Conservation (phyloP, 2,113 vertebrate genomes). For the Australoheros scitulus region DNA sequence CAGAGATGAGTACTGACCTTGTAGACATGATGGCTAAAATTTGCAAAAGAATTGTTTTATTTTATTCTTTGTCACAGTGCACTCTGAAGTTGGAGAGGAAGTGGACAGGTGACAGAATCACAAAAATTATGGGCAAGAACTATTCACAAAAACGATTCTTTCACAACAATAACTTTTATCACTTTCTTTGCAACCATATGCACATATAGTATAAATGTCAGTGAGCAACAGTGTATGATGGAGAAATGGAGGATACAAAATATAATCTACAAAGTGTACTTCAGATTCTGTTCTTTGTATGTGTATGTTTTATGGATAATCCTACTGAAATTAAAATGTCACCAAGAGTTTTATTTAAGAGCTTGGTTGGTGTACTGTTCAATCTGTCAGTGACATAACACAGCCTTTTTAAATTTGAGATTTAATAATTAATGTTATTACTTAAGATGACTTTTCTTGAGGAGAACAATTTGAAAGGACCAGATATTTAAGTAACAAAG, state of each 20-base stretch:
- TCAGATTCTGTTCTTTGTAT: neutral
- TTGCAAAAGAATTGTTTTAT: neutral
- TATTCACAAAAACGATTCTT: neutral
- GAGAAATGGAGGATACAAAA: neutral
- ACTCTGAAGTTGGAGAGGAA: neutral
- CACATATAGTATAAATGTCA: neutral
- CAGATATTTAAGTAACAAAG: neutral
- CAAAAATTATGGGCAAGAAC: neutral
- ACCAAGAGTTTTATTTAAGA: constrained; percentile 28
- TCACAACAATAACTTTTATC: neutral
- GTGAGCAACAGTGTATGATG: neutral
- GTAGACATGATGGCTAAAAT: constrained; percentile 10
- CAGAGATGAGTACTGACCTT: constrained; percentile 14
- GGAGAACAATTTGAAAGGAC: neutral
- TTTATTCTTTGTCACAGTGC: neutral
- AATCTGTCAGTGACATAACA: constrained; percentile 3
- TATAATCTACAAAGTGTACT: neutral
- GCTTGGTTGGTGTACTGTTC: constrained; percentile 18
- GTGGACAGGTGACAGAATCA: neutral
- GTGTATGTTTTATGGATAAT: neutral
- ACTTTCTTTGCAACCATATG: neutral
- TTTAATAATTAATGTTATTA: constrained; percentile 11
- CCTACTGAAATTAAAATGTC: constrained; percentile 49
- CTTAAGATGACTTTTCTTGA: neutral
- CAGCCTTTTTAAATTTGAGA: neutral